Evolutionary conservation across 2,888 invertebrate species (phyloP), one percentile per base, ranked within the genome.

Genomic region (Pegoplata infirma): DNA sequence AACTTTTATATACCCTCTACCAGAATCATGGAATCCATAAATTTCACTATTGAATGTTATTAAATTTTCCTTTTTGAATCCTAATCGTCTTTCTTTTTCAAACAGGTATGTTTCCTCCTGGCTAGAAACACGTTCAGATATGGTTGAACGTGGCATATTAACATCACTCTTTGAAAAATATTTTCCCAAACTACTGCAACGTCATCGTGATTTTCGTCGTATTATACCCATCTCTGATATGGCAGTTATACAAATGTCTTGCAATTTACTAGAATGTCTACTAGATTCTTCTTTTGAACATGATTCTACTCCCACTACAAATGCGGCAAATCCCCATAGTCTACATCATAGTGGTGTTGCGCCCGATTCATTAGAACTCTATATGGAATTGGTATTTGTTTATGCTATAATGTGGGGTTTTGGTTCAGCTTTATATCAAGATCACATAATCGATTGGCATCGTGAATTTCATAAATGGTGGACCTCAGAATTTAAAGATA

Each of bases 401-500:
- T 98, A 98, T 89, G 93, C 94, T 28, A 92, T 94, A 73, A 92
- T 98, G 59, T 98, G 98, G 98, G 96, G 97, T 1, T 98, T 98
- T 86, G 98, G 98, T 3, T 97, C 98, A 0, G 94, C 94, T 0
- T 91, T 96, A 80, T 96, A 95, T 90, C 96, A 96, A 91, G 98
- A 98, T 90, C 94, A 96, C 90, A 90, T 96, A 66, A 92, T 95
- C 10, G 98, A 98, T 88, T 97, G 98, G 94, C 93, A 97, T 64
- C 94, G 94, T 80, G 98, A 98, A 87, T 98, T 98, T 89, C 97
- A 95, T 87, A 98, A 97, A 89, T 98, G 98, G 98, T 98, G 97
- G 92, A 91, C 92, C 28, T 94, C 94, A 80, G 98, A 98, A 90
- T 98, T 98, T 89, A 98, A 97, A 90, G 92, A 95, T 17, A 92